Percentiles rank a stretch among this genome's conserved stretches.
These are phyloP conservation scores for Petrophora chlorosata DNA, from an alignment of 2,888 invertebrate genomes.

Conservation along the genomic window DNA sequence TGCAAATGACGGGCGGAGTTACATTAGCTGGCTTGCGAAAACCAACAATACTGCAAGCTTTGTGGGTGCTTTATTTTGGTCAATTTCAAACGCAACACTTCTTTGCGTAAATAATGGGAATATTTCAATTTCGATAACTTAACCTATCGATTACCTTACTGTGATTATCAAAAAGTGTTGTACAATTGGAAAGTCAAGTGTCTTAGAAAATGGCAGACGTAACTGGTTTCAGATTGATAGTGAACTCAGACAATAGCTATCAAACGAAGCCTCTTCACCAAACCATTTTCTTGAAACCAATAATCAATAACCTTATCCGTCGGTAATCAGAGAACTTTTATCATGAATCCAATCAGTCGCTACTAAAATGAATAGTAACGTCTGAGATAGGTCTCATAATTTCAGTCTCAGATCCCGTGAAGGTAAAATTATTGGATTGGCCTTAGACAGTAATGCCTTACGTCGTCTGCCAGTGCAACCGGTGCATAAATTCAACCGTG, in stretches of 20 bases:
- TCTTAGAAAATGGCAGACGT: too few relatives aligned
- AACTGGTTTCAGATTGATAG: too few relatives aligned
- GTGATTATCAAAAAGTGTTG: too few relatives aligned
- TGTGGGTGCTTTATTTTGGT: not conserved
- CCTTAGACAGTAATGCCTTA: not conserved
- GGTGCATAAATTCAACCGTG: slow-evolving; percentile 40
- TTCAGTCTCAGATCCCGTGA: too few relatives aligned
- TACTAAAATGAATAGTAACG: not conserved
- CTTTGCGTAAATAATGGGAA: too few relatives aligned
- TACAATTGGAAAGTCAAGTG: too few relatives aligned
- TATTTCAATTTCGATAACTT: too few relatives aligned
- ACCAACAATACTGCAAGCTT: not conserved
- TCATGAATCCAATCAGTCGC: not conserved
- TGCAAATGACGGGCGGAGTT: not conserved
- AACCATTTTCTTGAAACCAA: too few relatives aligned
- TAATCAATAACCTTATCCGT: not conserved
- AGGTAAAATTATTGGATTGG: not conserved
- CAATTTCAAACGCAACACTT: not conserved
- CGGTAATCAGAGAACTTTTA: not conserved
- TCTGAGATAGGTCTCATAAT: too few relatives aligned
- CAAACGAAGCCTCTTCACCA: not conserved
- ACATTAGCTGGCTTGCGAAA: not conserved
- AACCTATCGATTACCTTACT: too few relatives aligned
- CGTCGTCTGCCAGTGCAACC: slow-evolving; percentile 20
- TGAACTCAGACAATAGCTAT: too few relatives aligned